phyloP scores from a whole-genome alignment of 2,113 vertebrate genomes.

The Ammodytes dubius region DNA sequence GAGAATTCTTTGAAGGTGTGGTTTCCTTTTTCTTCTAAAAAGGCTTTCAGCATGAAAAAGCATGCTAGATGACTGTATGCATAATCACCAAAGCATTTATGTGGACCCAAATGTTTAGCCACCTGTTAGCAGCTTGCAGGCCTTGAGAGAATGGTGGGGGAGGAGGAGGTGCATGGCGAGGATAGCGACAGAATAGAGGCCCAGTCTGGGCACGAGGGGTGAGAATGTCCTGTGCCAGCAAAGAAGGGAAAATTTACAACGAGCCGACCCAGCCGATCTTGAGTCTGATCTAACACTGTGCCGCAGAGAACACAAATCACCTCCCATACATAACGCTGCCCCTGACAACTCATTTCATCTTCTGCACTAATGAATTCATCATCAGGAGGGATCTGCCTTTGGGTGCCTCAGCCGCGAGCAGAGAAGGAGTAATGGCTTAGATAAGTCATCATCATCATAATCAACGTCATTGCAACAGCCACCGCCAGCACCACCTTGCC shows the following conservation, averaged over 20 bases:
- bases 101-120: constrained; percentile 75
- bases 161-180: constrained; percentile 26
- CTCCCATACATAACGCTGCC: constrained; percentile 70
- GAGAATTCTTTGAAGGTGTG: constrained; percentile 52
- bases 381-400: constrained; percentile 66
- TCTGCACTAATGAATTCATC: constrained; percentile 79
- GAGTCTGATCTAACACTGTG: constrained; percentile 56
- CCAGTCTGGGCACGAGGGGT: constrained; percentile 58
- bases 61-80: constrained; percentile 44
- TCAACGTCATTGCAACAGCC: constrained; percentile 41
- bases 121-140: constrained; percentile 79
- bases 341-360: constrained; percentile 81
- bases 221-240: constrained; percentile 62
- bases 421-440: constrained; percentile 69
- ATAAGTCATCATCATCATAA: constrained; percentile 72
- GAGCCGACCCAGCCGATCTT: constrained; percentile 46
- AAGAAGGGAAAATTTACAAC: constrained; percentile 65
- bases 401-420: constrained; percentile 58
- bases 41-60: constrained; percentile 27
- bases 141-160: constrained; percentile 52
- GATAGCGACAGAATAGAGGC: constrained; percentile 45
- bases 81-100: constrained; percentile 52
- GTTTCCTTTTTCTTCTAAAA: constrained; percentile 25
- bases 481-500: constrained; percentile 38
- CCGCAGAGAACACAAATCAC: constrained; percentile 78